Evolutionary conservation across 2,888 invertebrate genomes (phyloP), one percentile per base, ranked within the genome.

Genomic region (Mesodorylaimus sp.): DNA sequence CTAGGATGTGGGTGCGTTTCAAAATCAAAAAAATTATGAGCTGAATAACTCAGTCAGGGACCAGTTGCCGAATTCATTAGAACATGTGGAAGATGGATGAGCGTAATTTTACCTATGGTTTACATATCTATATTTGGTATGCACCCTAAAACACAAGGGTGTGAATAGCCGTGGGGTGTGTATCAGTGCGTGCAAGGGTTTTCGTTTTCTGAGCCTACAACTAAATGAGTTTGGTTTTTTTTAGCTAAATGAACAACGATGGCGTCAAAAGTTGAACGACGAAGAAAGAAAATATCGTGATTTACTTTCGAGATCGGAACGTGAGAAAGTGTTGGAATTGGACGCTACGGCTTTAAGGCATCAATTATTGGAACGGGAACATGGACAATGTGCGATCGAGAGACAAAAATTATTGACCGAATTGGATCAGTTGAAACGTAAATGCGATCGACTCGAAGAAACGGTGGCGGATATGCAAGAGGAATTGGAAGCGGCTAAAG

Each of bases 281-380:
- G 63, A 64, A 50, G 56, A 57, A 39, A 47, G 52, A 1, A 53
- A 60, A 25, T 50, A 56, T 21, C 53, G 52, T 23, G 63, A 64
- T 10, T 32, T 55, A 13, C 24, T 58, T 28, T 53, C 49, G 3
- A 49, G 63, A 16, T 39, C 56, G 26, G 59, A 59, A 44, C 45
- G 64, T 19, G 63, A 64, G 47, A 61, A 60, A 49, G 55, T 58
- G 44, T 52, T 64, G 42, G 61, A 63, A 51, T 47, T 57, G 13
- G 50, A 50, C 5, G 13, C 50, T 13, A 21, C 28, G 2, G 10
- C 13, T 13, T 29, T 50, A 5, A 24, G 19, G 13, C 13, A 13
- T 23, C 39, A 37, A 47, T 50, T 56, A 5, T 39, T 39, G 41
- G 16, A 39, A 21, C 10, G 21, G 21, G 41, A 39, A 39, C 32